Conservation (phyloP, 2,888 invertebrate species). For the Tinea semifulvella region DNA sequence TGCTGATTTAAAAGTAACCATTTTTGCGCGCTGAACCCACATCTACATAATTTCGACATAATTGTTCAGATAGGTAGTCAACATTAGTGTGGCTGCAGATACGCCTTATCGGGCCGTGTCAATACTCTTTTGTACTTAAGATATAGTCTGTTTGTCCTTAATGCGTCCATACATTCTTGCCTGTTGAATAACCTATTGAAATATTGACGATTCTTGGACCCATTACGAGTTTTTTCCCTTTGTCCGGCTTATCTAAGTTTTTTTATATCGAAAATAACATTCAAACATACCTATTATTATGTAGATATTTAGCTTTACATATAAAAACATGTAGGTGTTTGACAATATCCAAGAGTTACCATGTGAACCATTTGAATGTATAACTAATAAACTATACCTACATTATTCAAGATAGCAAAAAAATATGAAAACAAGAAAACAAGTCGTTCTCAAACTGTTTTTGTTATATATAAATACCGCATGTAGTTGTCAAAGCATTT, state of each 20-base stretch:
- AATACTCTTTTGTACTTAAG: slow-evolving; percentile 62
- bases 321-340: no score
- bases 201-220: slow-evolving; percentile 47
- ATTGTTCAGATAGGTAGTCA: slow-evolving; percentile 42
- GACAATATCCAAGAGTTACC: no score
- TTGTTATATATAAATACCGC: neutral
- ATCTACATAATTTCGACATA: slow-evolving; percentile 19
- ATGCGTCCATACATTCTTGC: slow-evolving; percentile 53
- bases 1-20: no score
- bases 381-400: neutral
- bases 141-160: slow-evolving; percentile 61
- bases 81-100: slow-evolving; percentile 51
- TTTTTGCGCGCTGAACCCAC: no score
- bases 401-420: neutral
- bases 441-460: no score
- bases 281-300: no score
- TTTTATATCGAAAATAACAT: no score
- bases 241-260: neutral
- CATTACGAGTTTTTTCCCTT: slow-evolving; percentile 30
- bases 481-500: no score
- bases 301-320: no score
- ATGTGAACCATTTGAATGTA: no score
- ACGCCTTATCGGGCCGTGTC: slow-evolving; percentile 56
- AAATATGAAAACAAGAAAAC: neutral
- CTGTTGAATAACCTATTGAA: slow-evolving; percentile 48